These are phyloP conservation scores for Thryonomys swinderianus DNA, from an alignment of 2,113 vertebrate genomes.

Conservation along the genomic window DNA sequence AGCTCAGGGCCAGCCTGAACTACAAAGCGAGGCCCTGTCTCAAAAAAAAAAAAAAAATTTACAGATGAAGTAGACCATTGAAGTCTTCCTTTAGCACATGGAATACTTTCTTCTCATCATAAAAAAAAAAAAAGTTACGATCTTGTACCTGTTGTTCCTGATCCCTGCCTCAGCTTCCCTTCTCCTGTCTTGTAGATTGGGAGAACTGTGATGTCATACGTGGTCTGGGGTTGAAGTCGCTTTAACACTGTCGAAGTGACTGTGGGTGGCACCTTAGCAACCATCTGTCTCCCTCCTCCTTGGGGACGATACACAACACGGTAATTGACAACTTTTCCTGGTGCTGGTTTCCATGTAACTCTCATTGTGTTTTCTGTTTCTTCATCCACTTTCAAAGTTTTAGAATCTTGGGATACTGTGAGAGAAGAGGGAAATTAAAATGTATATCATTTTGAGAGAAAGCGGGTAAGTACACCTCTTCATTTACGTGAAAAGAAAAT, in stretches of 20 bases:
- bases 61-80: slow-evolving; percentile 11
- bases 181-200: slow-evolving; percentile 94
- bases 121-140: background rate
- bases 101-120: background rate
- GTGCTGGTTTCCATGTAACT: slow-evolving; percentile 91
- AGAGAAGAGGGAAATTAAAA: slow-evolving; percentile 68
- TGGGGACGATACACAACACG: slow-evolving; percentile 91
- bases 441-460: background rate
- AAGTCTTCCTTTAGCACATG: background rate
- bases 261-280: slow-evolving; percentile 87
- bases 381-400: slow-evolving; percentile 89
- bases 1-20: too few relatives aligned
- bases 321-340: slow-evolving; percentile 92
- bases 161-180: slow-evolving; percentile 96
- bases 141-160: slow-evolving; percentile 95
- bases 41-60: too few relatives aligned
- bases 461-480: background rate
- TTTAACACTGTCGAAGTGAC: slow-evolving; percentile 90
- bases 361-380: slow-evolving; percentile 94
- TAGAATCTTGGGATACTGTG: slow-evolving; percentile 89
- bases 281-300: slow-evolving; percentile 88
- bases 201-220: slow-evolving; percentile 91
- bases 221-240: slow-evolving; percentile 91
- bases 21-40: too few relatives aligned
- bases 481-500: background rate